Evolutionary conservation across 2,797 vertebrate genomes (phyloP).

Genomic region (Uromys caudimaculatus): DNA sequence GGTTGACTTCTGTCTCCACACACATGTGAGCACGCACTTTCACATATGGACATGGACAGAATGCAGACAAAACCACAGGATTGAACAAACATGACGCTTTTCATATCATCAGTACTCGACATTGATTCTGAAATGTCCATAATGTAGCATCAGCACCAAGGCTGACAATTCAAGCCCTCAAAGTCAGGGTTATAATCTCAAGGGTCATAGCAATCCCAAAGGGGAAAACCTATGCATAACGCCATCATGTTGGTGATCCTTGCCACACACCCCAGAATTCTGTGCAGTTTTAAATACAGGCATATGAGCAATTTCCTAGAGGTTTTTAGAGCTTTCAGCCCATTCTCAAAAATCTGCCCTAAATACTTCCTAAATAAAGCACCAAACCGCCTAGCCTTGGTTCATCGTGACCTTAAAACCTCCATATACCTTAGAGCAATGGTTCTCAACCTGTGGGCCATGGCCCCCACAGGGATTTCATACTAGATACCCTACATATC

Average conservation of each 20-base stretch:
- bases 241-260: fast-evolving
- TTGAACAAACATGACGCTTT: background rate
- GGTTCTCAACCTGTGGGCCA: background rate
- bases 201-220: no score
- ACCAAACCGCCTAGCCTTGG: background rate
- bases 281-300: fast-evolving
- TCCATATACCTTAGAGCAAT: background rate
- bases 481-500: background rate
- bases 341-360: background rate
- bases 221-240: fast-evolving
- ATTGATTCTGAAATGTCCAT: background rate
- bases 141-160: background rate
- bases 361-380: background rate
- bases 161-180: background rate
- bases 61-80: background rate
- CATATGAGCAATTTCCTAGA: background rate
- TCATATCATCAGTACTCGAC: background rate
- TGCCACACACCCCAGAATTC: background rate
- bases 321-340: background rate
- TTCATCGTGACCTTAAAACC: background rate
- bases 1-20: background rate
- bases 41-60: background rate
- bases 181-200: background rate
- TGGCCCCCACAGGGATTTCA: background rate
- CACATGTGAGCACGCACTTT: background rate